Percentiles rank a stretch among this genome's conserved stretches.
These are phyloP conservation scores for Tympanoctomys barrerae DNA, from an alignment of 2,797 vertebrate species.

Conservation along the genomic window DNA sequence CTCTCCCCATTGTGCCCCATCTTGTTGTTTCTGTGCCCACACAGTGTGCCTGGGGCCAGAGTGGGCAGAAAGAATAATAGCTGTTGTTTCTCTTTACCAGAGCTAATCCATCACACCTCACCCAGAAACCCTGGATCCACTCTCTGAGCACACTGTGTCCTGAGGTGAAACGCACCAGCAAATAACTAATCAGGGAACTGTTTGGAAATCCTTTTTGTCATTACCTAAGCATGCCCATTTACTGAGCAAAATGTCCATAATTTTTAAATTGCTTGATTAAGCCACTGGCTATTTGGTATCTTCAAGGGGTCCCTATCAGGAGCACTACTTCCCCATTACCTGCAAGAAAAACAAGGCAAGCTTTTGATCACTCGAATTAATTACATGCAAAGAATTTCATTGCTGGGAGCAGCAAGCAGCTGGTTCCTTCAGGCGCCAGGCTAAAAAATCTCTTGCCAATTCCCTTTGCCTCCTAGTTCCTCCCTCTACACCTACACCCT, in stretches of 20 bases:
- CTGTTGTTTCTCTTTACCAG: conserved; percentile 83
- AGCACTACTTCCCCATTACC: conserved; percentile 70
- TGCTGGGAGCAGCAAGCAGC: conserved; percentile 73
- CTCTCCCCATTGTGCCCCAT: conserved; percentile 50
- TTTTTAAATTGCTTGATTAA: conserved; percentile 86
- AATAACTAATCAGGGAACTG: conserved; percentile 82
- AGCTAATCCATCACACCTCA: conserved; percentile 85
- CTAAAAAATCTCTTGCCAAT: conserved; percentile 68
- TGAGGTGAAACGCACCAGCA: conserved; percentile 85
- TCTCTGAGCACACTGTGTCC: conserved; percentile 81
- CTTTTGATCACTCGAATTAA: conserved; percentile 83
- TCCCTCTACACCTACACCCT: conserved; percentile 75
- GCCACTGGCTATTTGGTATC: conserved; percentile 74
- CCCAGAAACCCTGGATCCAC: conserved; percentile 81
- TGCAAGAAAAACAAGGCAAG: conserved; percentile 66
- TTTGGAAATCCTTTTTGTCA: conserved; percentile 79
- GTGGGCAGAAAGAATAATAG: conserved; percentile 82
- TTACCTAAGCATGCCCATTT: conserved; percentile 76
- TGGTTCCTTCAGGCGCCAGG: conserved; percentile 61
- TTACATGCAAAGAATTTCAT: conserved; percentile 80
- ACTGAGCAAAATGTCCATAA: conserved; percentile 84
- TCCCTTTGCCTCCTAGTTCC: conserved; percentile 43
- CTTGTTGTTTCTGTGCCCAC: neutral
- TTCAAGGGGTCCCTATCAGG: conserved; percentile 75
- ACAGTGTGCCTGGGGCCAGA: conserved; percentile 44